Conservation (phyloP, 1,140 invertebrate genomes). For the Diploscapter pachys region DNA sequence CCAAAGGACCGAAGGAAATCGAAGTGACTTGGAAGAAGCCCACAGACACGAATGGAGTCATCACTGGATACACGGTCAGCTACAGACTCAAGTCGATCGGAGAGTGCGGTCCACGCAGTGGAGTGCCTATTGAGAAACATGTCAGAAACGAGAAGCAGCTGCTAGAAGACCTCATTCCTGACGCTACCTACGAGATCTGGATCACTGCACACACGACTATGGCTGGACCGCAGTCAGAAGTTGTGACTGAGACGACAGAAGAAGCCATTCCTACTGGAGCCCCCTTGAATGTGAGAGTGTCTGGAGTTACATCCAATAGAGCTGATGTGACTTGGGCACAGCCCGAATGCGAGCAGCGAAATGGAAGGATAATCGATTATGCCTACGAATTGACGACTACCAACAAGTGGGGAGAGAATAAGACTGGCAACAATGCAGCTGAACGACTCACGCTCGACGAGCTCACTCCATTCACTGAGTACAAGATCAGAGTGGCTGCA, state of each 20-base stretch:
- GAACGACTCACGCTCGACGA: constrained; percentile 53
- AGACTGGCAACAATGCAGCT: constrained; percentile 27
- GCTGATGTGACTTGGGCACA: constrained; percentile 57
- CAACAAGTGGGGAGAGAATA: constrained; percentile 48
- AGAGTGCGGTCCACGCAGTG: constrained; percentile 48
- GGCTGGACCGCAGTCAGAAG: constrained; percentile 50
- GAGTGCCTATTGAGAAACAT: constrained; percentile 45
- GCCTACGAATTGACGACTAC: constrained; percentile 52
- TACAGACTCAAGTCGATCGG: constrained; percentile 58
- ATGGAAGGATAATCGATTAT: constrained; percentile 57
- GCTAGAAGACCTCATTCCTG: constrained; percentile 51
- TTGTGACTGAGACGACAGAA: constrained; percentile 50
- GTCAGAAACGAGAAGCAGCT: constrained; percentile 31
- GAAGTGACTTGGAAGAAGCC: constrained; percentile 47
- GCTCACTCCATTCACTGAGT: constrained; percentile 54
- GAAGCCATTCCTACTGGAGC: constrained; percentile 52
- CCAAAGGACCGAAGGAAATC: constrained; percentile 42
- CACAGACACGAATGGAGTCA: constrained; percentile 54
- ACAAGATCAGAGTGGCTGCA: constrained; percentile 53
- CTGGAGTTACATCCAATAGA: constrained; percentile 51
- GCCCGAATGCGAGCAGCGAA: constrained; percentile 55
- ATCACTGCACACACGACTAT: constrained; percentile 57
- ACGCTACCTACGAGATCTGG: constrained; percentile 55
- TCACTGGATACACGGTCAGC: constrained; percentile 57
- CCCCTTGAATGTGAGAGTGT: constrained; percentile 46